phyloP scores from a whole-genome alignment of 2,797 vertebrate genomes.

The Betta splendens region DNA sequence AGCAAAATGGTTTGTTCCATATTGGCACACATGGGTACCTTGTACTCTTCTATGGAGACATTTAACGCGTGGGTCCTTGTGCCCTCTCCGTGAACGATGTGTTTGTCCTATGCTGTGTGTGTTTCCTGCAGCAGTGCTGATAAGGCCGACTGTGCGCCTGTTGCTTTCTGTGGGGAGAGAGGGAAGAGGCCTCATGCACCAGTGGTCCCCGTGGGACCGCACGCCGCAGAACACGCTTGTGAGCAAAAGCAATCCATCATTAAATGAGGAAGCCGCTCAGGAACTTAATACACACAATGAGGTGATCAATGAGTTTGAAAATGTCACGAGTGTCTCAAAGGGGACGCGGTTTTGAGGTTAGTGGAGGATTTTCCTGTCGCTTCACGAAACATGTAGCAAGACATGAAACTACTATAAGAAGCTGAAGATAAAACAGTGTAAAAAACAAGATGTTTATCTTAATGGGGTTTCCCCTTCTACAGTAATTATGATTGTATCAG shows the following conservation, averaged over 20 bases:
- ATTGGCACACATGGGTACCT: too few relatives aligned
- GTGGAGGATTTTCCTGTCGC: conserved; percentile 21
- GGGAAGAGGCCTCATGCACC: conserved; percentile 20
- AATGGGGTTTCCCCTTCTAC: not conserved
- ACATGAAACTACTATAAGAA: not conserved
- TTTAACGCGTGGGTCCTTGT: too few relatives aligned
- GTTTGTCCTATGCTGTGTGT: conserved; percentile 32
- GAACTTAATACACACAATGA: conserved; percentile 45
- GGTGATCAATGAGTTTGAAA: conserved; percentile 56
- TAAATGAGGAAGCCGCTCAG: conserved; percentile 44
- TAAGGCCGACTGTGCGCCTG: conserved; percentile 46
- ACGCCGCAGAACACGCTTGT: conserved; percentile 37
- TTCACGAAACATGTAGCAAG: conserved; percentile 20
- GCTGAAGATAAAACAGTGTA: not conserved
- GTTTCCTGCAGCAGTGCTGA: conserved; percentile 42
- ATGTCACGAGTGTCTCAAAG: conserved; percentile 46
- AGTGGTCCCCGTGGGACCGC: conserved; percentile 32
- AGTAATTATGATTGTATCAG: not conserved
- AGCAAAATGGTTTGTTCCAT: not conserved
- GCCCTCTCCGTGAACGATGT: conserved; percentile 32
- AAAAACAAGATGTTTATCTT: conserved; percentile 7
- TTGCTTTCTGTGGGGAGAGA: conserved; percentile 12
- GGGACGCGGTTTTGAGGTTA: conserved; percentile 19
- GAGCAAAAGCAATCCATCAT: conserved; percentile 38
- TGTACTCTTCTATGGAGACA: too few relatives aligned